Evolutionary conservation across 2,113 vertebrate species (phyloP).

Genomic region (Prolemur simus): DNA sequence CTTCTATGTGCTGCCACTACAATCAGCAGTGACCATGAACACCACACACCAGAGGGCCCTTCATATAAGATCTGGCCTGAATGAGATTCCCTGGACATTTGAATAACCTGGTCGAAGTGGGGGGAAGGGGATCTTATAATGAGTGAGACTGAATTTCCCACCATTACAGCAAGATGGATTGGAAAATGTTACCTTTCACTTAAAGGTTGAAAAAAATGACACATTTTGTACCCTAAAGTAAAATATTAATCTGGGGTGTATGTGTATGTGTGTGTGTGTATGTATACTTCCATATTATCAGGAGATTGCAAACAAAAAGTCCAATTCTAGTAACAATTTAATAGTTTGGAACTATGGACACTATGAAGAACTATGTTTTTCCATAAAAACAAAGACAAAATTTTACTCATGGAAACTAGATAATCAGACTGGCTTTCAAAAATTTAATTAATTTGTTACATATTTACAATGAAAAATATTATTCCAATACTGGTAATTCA

Average conservation of each 20-base stretch:
- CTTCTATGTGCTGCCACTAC: background rate
- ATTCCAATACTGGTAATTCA: background rate
- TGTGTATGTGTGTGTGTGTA: background rate
- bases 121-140: background rate
- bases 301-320: background rate
- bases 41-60: background rate
- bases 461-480: constrained; percentile 6
- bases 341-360: background rate
- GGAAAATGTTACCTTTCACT: background rate
- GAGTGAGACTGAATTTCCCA: background rate
- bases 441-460: background rate
- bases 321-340: constrained; percentile 10
- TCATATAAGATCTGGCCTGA: background rate
- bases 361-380: background rate
- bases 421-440: background rate
- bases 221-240: background rate
- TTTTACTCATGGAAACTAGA: background rate
- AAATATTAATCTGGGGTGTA: background rate
- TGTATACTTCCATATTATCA: background rate
- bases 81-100: background rate
- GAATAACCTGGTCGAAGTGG: background rate
- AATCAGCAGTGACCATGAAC: background rate
- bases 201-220: background rate
- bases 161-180: background rate
- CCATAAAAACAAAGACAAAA: background rate